Evolutionary conservation across 2,888 invertebrate genomes (phyloP).

Genomic region (Opisthograptis luteolata): DNA sequence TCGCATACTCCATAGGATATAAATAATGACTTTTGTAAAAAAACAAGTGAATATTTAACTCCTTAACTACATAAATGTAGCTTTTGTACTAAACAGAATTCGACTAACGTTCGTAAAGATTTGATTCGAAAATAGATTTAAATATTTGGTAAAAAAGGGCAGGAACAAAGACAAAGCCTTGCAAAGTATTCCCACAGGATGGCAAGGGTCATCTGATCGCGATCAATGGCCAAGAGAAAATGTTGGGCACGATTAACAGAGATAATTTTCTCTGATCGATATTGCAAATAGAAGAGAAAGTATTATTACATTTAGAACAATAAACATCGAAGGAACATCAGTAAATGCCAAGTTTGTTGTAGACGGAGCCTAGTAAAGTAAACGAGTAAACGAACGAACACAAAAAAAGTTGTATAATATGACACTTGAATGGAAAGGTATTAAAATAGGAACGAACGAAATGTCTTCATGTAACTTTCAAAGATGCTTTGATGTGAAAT

Average conservation of each 20-base stretch:
- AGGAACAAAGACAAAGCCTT: conserved; percentile 39
- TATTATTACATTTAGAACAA: conserved; percentile 35
- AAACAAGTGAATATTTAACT: too few species aligned
- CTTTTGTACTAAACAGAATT: neutral
- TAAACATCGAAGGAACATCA: conserved; percentile 27
- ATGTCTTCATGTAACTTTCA: conserved; percentile 41
- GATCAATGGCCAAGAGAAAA: conserved; percentile 67
- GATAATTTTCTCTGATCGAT: conserved; percentile 49
- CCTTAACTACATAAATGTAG: too few species aligned
- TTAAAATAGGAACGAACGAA: conserved; percentile 35
- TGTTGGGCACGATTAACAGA: conserved; percentile 66
- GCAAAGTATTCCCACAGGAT: conserved; percentile 57
- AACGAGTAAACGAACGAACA: conserved; percentile 15
- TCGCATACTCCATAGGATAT: neutral
- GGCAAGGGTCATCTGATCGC: conserved; percentile 62
- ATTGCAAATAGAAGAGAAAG: conserved; percentile 41
- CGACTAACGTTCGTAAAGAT: neutral
- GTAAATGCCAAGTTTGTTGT: conserved; percentile 5
- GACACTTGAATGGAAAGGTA: conserved; percentile 37
- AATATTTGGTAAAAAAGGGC: conserved; percentile 11
- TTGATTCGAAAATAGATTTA: conserved; percentile 3
- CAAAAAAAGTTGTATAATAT: conserved; percentile 29
- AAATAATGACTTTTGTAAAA: neutral
- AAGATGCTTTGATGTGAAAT: conserved; percentile 45
- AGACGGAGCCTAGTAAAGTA: too few species aligned